phyloP scores from a whole-genome alignment of 1,140 invertebrate species.

The Drosophila grimshawi region DNA sequence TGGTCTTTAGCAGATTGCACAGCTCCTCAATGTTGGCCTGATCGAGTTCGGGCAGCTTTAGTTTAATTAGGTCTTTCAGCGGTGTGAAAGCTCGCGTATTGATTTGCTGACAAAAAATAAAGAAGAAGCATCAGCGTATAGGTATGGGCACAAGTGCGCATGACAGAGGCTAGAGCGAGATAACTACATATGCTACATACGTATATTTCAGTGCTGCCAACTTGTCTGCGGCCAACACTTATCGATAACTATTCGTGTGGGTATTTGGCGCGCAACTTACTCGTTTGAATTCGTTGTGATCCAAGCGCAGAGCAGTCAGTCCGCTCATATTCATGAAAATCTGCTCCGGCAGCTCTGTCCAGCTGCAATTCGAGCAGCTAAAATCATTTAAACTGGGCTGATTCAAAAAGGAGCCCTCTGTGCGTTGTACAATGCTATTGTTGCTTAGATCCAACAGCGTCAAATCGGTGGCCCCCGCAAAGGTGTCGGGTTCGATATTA shows the following conservation, averaged over 20 bases:
- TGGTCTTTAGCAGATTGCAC: conserved; percentile 70
- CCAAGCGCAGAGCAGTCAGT: conserved; percentile 84
- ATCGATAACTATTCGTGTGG: conserved; percentile 41
- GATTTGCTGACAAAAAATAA: conserved; percentile 74
- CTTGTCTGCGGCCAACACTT: conserved; percentile 14
- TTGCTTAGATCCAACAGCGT: conserved; percentile 85
- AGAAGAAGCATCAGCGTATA: conserved; percentile 20
- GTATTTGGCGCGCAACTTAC: conserved; percentile 59
- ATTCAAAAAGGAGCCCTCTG: conserved; percentile 73
- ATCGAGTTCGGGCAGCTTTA: conserved; percentile 76
- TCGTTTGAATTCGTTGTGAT: conserved; percentile 83
- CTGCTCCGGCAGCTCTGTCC: conserved; percentile 74
- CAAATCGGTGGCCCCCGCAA: conserved; percentile 84
- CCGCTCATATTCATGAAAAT: conserved; percentile 85
- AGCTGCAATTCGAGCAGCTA: conserved; percentile 74
- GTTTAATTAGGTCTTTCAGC: conserved; percentile 74
- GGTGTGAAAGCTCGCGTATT: conserved; percentile 80
- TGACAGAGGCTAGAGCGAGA: conserved; percentile 52
- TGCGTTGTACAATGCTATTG: conserved; percentile 85
- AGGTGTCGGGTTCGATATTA: conserved; percentile 85
- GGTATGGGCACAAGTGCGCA: conserved; percentile 11
- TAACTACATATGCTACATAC: conserved; percentile 32
- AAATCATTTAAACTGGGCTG: conserved; percentile 71
- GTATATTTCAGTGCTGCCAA: conserved; percentile 31
- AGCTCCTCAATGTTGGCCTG: conserved; percentile 68